Evolutionary conservation across 2,113 vertebrate genomes (phyloP), one percentile per base, ranked within the genome.

Genomic region (Anoplopoma fimbria): DNA sequence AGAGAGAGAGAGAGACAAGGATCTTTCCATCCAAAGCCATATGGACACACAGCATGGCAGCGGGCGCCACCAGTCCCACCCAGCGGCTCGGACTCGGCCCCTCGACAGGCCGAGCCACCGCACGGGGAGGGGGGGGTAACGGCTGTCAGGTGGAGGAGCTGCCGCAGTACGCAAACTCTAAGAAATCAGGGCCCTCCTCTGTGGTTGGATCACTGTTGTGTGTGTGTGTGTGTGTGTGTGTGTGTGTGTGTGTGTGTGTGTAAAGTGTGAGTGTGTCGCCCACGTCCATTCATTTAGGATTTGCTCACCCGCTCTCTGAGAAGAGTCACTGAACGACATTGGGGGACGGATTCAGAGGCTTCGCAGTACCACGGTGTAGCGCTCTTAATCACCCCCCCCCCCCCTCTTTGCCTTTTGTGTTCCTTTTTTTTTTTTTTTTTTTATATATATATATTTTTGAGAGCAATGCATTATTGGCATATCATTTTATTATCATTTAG

Each of bases 21-120:
- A 90, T 90, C 85, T 92, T 85, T 93, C 91, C 95, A 94, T 93
- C 92, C 94, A 94, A 97, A 97, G 96, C 96, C 97, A 97, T 97
- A 97, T 90, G 93, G 93, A 95, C 92, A 94, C 92, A 84, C 93
- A 93, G 95, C 95, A 85, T 86, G 82, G 88, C 92, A 75, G 80
- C 84, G 25, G 70, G 79, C 72, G 68, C 67, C 85, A 69, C 75
- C 77, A 0, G 87, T 38, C 80, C 79, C 88, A 47, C 77, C 77
- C 75, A 71, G 86, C 72, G 14, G 77, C 85, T 81, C 74, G 65
- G 71, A 81, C 77, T 75, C 53, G 45, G 80, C 69, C 51, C 60
- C 79, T 64, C 45, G n/a, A 65, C 74, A 25, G 87, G 89, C 73
- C 2, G 79, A 79, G 83, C 87, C 82, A 38, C 75, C 33, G 81